Evolutionary conservation across 2,797 vertebrate genomes (phyloP).

Genomic region (Mycteria americana): DNA sequence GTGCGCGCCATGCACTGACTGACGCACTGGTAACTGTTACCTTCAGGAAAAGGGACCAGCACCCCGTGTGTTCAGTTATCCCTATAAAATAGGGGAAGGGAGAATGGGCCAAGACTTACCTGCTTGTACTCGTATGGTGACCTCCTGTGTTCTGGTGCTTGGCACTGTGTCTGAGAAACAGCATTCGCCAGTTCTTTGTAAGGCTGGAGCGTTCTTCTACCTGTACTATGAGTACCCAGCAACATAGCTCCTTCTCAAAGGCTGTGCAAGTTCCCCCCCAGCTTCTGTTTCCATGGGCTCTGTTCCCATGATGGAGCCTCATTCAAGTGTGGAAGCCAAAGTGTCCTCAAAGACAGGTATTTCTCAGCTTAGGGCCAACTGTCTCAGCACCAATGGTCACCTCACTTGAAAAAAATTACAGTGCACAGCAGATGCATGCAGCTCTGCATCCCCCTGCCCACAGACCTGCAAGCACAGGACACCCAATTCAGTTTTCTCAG

Average conservation of each 20-base stretch:
- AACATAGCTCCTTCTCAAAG: not conserved
- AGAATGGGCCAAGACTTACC: constrained; percentile 10
- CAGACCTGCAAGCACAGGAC: not conserved
- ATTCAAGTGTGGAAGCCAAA: not conserved
- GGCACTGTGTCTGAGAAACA: not conserved
- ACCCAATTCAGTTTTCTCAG: not conserved
- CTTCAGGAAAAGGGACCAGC: not conserved
- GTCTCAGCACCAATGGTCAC: accelerated
- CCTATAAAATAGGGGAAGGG: not conserved
- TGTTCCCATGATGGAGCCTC: not conserved
- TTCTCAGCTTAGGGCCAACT: not conserved
- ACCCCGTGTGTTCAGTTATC: accelerated
- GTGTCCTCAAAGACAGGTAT: not conserved
- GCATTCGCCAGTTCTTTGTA: not conserved
- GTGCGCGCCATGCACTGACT: accelerated
- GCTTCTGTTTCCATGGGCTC: not conserved
- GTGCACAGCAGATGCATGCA: not conserved
- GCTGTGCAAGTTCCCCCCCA: accelerated
- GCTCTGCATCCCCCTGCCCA: not conserved
- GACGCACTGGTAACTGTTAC: not conserved
- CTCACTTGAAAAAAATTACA: not conserved
- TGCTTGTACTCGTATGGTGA: not conserved
- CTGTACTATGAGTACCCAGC: not conserved
- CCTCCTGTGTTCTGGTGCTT: not conserved
- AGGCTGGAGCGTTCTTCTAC: not conserved